Percentiles rank a stretch among this genome's conserved stretches.
These are phyloP conservation scores for Drosophila acutilabella DNA, from an alignment of 2,888 invertebrate genomes.

Conservation along the genomic window DNA sequence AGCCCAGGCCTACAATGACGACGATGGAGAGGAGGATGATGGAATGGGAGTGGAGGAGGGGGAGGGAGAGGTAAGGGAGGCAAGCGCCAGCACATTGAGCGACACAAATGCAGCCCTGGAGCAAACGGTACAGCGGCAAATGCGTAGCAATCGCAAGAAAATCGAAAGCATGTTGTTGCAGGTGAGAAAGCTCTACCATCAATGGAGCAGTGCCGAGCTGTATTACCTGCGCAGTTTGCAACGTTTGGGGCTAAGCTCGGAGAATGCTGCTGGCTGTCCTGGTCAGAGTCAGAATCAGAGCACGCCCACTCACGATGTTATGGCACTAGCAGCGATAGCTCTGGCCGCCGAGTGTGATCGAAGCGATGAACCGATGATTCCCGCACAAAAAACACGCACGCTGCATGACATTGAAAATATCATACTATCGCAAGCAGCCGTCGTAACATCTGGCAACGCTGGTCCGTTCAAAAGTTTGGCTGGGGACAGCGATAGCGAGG, in stretches of 20 bases:
- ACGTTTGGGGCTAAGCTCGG: slow-evolving; percentile 55
- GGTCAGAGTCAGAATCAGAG: background rate
- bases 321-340: slow-evolving; percentile 74
- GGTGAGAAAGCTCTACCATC: slow-evolving; percentile 59
- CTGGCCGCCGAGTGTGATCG: slow-evolving; percentile 61
- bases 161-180: slow-evolving; percentile 59
- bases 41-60: background rate
- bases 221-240: slow-evolving; percentile 73
- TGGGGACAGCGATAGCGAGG: slow-evolving; percentile 23
- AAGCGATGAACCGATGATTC: too few species aligned
- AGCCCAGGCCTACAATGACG: background rate
- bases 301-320: slow-evolving; percentile 56
- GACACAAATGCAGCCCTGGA: slow-evolving; percentile 41
- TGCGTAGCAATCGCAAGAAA: slow-evolving; percentile 45
- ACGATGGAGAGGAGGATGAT: background rate
- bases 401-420: slow-evolving; percentile 68
- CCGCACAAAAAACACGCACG: slow-evolving; percentile 13
- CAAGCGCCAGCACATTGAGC: background rate
- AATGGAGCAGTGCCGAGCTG: slow-evolving; percentile 73
- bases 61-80: background rate
- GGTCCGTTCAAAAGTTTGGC: background rate
- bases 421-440: slow-evolving; percentile 59
- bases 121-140: slow-evolving; percentile 53
- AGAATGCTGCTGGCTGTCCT: background rate
- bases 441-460: background rate